Evolutionary conservation across 2,888 invertebrate species (phyloP).

Genomic region (Synanthedon vespiformis): DNA sequence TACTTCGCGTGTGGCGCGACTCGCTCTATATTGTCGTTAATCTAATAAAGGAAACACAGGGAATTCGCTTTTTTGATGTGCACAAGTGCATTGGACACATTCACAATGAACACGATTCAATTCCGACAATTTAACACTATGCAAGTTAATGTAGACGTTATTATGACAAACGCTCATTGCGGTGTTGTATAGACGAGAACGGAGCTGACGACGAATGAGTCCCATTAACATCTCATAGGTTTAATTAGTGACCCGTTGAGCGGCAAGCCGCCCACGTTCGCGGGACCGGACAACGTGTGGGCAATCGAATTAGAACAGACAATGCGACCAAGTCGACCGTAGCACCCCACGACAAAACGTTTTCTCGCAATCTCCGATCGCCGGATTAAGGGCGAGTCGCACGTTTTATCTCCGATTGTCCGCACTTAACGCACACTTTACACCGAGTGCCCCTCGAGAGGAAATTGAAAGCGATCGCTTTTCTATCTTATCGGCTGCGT

Average conservation of each 20-base stretch:
- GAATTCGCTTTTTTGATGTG: neutral
- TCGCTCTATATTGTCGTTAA: conserved; percentile 6
- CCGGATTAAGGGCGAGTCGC: conserved; percentile 67
- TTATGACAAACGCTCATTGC: conserved; percentile 29
- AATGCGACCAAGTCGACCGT: conserved; percentile 50
- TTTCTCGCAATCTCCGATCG: conserved; percentile 71
- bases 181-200: conserved; percentile 22
- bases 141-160: conserved; percentile 19
- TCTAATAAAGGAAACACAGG: neutral
- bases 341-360: conserved; percentile 69
- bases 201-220: conserved; percentile 46
- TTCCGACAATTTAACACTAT: conserved; percentile 7
- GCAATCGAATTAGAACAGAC: conserved; percentile 64
- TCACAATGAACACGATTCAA: conserved; percentile 30
- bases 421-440: conserved; percentile 70
- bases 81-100: conserved; percentile 18
- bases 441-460: conserved; percentile 67
- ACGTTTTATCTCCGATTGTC: conserved; percentile 71
- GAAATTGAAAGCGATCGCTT: conserved; percentile 71
- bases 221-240: conserved; percentile 55
- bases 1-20: conserved; percentile 52
- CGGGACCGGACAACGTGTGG: conserved; percentile 39
- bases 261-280: conserved; percentile 45
- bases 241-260: conserved; percentile 56
- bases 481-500: conserved; percentile 68